phyloP scores from a whole-genome alignment of 2,888 invertebrate species.

The Branchipolynoe longqiensis region DNA sequence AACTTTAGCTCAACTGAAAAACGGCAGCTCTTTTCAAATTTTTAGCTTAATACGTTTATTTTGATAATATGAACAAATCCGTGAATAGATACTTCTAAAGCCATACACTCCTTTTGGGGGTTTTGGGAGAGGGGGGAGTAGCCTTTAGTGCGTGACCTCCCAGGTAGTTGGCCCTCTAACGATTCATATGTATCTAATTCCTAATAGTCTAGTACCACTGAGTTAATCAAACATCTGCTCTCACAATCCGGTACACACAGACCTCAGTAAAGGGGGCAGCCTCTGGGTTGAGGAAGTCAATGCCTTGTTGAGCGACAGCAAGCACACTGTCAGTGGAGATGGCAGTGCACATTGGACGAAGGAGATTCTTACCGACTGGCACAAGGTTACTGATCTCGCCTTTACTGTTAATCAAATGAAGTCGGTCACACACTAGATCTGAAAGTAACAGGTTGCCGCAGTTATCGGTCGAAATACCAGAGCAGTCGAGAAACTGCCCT shows the following conservation, averaged over 20 bases:
- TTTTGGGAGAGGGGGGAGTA: too few species aligned
- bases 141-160: too few species aligned
- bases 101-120: too few species aligned
- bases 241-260: slow-evolving; percentile 58
- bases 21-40: too few species aligned
- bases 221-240: slow-evolving; percentile 59
- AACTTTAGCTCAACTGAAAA: too few species aligned
- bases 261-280: slow-evolving; percentile 17
- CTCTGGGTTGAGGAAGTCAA: slow-evolving; percentile 48
- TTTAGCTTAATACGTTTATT: too few species aligned
- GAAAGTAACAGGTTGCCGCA: slow-evolving; percentile 63
- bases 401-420: slow-evolving; percentile 59
- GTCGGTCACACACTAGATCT: slow-evolving; percentile 57
- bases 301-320: slow-evolving; percentile 63
- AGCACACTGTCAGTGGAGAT: slow-evolving; percentile 59
- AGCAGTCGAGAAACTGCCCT: slow-evolving; percentile 63
- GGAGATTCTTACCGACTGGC: slow-evolving; percentile 47
- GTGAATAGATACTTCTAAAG: too few species aligned
- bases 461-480: slow-evolving; percentile 62
- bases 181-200: too few species aligned
- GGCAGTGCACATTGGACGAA: slow-evolving; percentile 62
- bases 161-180: too few species aligned
- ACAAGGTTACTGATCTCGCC: slow-evolving; percentile 61
- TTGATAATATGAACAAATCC: too few species aligned
- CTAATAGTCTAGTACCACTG: too few species aligned